Evolutionary conservation across 2,797 vertebrate genomes (phyloP).

Genomic region (Gymnothorax javanicus): DNA sequence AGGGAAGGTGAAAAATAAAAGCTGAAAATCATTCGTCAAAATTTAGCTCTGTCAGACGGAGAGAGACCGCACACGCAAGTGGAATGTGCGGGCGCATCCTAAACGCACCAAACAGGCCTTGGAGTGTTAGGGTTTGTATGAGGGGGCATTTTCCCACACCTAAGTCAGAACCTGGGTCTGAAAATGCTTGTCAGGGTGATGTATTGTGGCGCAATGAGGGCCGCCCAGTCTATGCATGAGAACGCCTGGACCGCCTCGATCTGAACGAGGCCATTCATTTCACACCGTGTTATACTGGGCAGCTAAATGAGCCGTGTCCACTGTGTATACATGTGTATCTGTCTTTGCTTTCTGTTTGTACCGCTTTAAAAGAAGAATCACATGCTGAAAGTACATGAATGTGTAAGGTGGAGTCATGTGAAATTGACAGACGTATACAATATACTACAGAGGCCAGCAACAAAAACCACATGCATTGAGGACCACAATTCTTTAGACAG

Average conservation of each 20-base stretch:
- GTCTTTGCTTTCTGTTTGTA: not conserved
- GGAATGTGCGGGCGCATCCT: slow-evolving; percentile 45
- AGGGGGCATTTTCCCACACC: slow-evolving; percentile 56
- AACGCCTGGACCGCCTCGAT: not conserved
- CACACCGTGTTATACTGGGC: not conserved
- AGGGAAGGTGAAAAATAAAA: not conserved
- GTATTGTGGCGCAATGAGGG: slow-evolving; percentile 51
- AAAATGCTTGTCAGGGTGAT: slow-evolving; percentile 67
- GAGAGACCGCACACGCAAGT: slow-evolving; percentile 44
- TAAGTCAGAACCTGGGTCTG: slow-evolving; percentile 66
- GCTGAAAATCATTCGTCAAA: slow-evolving; percentile 56
- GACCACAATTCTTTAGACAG: too few relatives aligned
- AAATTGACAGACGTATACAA: not conserved
- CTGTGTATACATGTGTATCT: not conserved
- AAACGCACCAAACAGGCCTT: slow-evolving; percentile 53
- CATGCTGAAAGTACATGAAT: not conserved
- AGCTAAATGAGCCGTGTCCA: slow-evolving; percentile 15
- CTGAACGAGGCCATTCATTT: not conserved
- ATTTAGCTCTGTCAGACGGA: slow-evolving; percentile 49
- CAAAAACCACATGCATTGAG: too few relatives aligned
- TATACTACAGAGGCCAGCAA: too few relatives aligned
- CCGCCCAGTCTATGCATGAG: slow-evolving; percentile 10
- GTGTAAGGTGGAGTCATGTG: not conserved
- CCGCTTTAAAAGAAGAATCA: not conserved
- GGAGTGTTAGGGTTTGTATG: slow-evolving; percentile 54